These are phyloP conservation scores for Mythimna loreyi DNA, from an alignment of 2,888 invertebrate genomes.

Conservation along the genomic window DNA sequence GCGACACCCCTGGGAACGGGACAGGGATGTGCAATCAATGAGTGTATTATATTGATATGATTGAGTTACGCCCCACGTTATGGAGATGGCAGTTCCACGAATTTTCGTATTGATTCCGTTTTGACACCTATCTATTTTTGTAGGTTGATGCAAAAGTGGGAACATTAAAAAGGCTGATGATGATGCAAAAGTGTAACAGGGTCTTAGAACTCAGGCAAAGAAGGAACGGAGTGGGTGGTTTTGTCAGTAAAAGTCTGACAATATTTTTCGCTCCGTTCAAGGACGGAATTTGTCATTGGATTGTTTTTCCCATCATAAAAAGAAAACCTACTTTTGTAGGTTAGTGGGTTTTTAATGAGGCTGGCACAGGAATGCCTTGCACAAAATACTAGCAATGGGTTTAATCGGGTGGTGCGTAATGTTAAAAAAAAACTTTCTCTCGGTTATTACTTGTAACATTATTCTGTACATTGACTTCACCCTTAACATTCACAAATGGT, in stretches of 20 bases:
- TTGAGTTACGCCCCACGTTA: constrained; percentile 18
- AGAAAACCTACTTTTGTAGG: too few species aligned
- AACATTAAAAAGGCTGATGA: too few species aligned
- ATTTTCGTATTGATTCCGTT: neutral
- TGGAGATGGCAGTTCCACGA: neutral
- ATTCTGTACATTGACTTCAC: neutral
- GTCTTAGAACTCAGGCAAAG: too few species aligned
- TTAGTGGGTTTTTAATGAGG: neutral
- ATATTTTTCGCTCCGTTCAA: too few species aligned
- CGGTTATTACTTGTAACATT: neutral
- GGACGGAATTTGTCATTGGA: too few species aligned
- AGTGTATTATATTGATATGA: constrained; percentile 40
- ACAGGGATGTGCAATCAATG: constrained; percentile 45
- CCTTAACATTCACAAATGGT: neutral
- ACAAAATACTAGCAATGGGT: neutral
- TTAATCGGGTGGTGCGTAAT: neutral
- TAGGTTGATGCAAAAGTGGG: too few species aligned
- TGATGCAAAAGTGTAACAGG: too few species aligned
- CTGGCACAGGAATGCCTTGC: neutral
- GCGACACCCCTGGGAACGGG: constrained; percentile 45
- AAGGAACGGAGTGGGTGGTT: too few species aligned
- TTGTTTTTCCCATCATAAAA: too few species aligned
- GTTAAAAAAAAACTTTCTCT: neutral
- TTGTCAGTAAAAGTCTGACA: too few species aligned
- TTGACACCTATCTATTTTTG: neutral